Conservation (phyloP, 37 sponge, comb jelly and placozoan genomes). For the Aplysina aerophoba region DNA sequence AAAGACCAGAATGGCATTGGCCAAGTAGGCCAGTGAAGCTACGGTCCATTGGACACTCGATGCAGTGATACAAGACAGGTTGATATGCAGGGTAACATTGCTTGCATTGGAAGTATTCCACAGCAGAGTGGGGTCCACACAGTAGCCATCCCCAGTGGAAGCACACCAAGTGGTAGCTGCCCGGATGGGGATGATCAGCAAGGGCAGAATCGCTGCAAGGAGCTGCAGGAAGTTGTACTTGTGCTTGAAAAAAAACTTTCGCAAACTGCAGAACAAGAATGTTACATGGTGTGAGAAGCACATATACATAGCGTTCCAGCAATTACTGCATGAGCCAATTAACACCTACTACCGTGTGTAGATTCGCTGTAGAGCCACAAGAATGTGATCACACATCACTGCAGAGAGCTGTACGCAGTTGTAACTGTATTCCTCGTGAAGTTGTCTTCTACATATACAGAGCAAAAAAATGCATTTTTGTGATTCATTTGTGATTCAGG, state of each 20-base stretch:
- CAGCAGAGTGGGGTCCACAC: not conserved
- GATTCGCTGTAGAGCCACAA: too few relatives aligned
- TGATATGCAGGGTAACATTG: not conserved
- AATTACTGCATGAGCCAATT: too few relatives aligned
- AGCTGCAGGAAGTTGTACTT: not conserved
- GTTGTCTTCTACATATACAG: too few relatives aligned
- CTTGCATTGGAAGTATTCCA: not conserved
- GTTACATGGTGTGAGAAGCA: not conserved
- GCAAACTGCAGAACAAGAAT: not conserved
- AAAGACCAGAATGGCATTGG: slow-evolving; percentile 2
- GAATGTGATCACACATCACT: too few relatives aligned
- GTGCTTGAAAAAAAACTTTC: not conserved
- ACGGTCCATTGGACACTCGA: not conserved
- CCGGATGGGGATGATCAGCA: not conserved
- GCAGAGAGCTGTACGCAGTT: too few relatives aligned
- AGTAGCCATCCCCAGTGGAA: not conserved
- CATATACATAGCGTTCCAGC: not conserved
- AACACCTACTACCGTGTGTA: too few relatives aligned
- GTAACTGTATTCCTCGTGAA: too few relatives aligned
- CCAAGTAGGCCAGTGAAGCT: not conserved
- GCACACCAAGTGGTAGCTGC: slow-evolving; percentile 6
- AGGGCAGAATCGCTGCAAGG: not conserved
- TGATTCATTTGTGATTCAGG: too few relatives aligned
- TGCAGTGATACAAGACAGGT: not conserved
- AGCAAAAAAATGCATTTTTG: too few relatives aligned